Evolutionary conservation across 1,140 invertebrate species (phyloP).

Genomic region (Eriosoma lanigerum): DNA sequence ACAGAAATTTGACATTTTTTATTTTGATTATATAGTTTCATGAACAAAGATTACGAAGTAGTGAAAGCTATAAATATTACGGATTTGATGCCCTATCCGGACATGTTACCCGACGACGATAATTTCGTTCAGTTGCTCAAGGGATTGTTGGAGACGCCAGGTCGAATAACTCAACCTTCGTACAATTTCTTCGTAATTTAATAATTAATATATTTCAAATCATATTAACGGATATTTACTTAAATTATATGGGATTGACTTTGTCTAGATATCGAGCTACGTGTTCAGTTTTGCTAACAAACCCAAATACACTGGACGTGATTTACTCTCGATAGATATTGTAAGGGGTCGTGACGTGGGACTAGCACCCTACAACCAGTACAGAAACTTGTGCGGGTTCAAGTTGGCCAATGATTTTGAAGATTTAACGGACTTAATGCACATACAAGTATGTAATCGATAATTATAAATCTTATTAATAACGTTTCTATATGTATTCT

Average conservation of each 20-base stretch:
- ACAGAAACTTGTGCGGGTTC: conserved; percentile 76
- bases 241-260: too few species aligned
- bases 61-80: not conserved
- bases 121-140: conserved; percentile 30
- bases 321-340: conserved; percentile 83
- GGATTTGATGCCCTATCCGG: not conserved
- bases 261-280: conserved; percentile 52
- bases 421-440: conserved; percentile 54
- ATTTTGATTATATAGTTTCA: not conserved
- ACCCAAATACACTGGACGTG: conserved; percentile 71
- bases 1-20: not conserved
- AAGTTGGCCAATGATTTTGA: conserved; percentile 65
- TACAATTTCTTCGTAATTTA: conserved; percentile 20
- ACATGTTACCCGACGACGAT: not conserved
- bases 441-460: conserved; percentile 49
- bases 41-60: conserved; percentile 11
- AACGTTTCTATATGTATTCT: too few species aligned
- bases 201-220: not conserved
- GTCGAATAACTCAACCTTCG: not conserved
- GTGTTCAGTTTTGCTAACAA: conserved; percentile 61
- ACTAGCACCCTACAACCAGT: conserved; percentile 76
- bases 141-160: conserved; percentile 20
- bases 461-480: not conserved
- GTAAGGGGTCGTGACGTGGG: conserved; percentile 89
- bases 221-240: too few species aligned